These are phyloP conservation scores for Frankliniella intonsa DNA, from an alignment of 2,888 invertebrate genomes.

Conservation along the genomic window DNA sequence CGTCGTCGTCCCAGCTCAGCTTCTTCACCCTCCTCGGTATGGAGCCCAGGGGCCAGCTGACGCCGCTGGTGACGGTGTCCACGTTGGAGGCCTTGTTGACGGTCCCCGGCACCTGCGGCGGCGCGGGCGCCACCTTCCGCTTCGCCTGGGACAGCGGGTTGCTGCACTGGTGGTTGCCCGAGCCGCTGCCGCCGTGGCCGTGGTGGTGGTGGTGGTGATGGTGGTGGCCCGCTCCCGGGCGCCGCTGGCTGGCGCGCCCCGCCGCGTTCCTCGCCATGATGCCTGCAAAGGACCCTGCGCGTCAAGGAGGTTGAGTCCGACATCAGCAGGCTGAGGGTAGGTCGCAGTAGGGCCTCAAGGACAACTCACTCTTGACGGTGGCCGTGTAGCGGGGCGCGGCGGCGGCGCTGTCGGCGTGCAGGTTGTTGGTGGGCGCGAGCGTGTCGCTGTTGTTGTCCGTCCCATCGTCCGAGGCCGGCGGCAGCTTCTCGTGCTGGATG, in stretches of 20 bases:
- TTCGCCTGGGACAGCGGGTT: conserved; percentile 35
- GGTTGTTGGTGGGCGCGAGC: conserved; percentile 34
- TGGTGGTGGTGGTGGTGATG: conserved; percentile 43
- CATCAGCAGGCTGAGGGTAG: no score
- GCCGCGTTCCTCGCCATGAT: conserved; percentile 50
- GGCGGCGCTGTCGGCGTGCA: conserved; percentile 42
- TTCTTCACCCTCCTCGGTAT: conserved; percentile 70
- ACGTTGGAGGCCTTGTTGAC: conserved; percentile 35
- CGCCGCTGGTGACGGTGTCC: conserved; percentile 35
- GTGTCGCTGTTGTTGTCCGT: conserved; percentile 33
- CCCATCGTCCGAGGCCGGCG: conserved; percentile 36
- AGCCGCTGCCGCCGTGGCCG: conserved; percentile 38
- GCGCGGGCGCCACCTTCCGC: conserved; percentile 41
- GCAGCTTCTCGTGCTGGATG: conserved; percentile 43
- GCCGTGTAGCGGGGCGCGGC: conserved; percentile 50
- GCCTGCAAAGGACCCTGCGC: conserved; percentile 42
- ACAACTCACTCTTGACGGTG: conserved; percentile 55
- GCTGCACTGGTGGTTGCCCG: conserved; percentile 18
- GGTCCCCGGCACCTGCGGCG: conserved; percentile 41
- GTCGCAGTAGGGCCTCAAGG: no score
- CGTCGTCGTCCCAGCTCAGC: conserved; percentile 69
- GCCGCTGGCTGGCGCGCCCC: conserved; percentile 46
- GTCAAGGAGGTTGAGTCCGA: not conserved
- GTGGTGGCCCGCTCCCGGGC: conserved; percentile 41
- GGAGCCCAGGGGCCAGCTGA: conserved; percentile 60